A percentile compares a stretch with the other conserved stretches of the same genome.
phyloP scores from a whole-genome alignment of 1,140 invertebrate genomes.

The Platyura marginata region DNA sequence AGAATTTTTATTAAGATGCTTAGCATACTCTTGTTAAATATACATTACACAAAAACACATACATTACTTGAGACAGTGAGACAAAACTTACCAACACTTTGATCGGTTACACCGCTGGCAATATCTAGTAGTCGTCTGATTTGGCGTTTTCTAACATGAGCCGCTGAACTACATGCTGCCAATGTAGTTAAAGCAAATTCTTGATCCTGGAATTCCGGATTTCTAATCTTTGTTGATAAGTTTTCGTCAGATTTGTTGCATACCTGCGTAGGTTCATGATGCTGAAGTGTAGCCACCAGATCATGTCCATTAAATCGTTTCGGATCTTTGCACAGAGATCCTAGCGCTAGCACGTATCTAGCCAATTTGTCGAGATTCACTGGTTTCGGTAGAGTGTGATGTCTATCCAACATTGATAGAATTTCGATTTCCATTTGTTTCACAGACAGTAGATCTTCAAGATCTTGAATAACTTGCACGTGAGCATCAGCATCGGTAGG shows the following conservation, averaged over 20 bases:
- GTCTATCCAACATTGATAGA: conserved; percentile 44
- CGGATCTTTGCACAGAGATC: conserved; percentile 60
- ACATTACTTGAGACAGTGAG: too few relatives aligned
- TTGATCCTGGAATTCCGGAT: conserved; percentile 39
- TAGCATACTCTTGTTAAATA: not conserved
- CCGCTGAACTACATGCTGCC: conserved; percentile 57
- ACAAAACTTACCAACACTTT: conserved; percentile 41
- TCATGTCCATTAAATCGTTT: conserved; percentile 67
- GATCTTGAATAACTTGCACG: conserved; percentile 19
- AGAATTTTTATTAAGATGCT: not conserved
- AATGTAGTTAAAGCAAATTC: conserved; percentile 47
- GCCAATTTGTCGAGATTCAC: conserved; percentile 54
- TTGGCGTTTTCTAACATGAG: conserved; percentile 59
- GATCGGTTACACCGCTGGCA: conserved; percentile 51
- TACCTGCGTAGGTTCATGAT: conserved; percentile 50
- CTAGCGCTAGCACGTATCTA: conserved; percentile 53
- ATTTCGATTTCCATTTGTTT: conserved; percentile 74
- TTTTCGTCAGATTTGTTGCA: conserved; percentile 43
- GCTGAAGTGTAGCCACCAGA: conserved; percentile 47
- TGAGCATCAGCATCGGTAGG: conserved; percentile 26
- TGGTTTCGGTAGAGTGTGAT: conserved; percentile 28
- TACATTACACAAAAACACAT: not conserved
- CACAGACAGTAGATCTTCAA: conserved; percentile 55
- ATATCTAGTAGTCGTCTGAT: conserved; percentile 57
- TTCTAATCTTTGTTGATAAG: conserved; percentile 16